Evolutionary conservation across 2,113 vertebrate genomes (phyloP).

Genomic region (Bos taurus): ARS-UCD2.0 NC_037341.1:16135501-16136000

Average conservation of each 20-base stretch:
- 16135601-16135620: no score
- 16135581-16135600: no score
- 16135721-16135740: neutral
- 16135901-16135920: no score
- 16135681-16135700: neutral
- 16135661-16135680: neutral
- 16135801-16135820: neutral
- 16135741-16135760: no score
- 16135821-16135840: neutral
- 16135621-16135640: neutral
- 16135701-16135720: fast-evolving
- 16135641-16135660: neutral
- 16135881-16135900: neutral
- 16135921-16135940: no score
- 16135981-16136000: no score
- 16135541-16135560: no score
- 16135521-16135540: neutral
- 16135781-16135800: no score
- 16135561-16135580: no score
- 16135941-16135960: no score
- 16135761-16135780: no score
- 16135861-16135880: neutral
- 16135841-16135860: neutral
- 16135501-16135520: neutral
- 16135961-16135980: no score